These are phyloP conservation scores for Montipora capitata DNA, from an alignment of 92 coral and sea anemone genomes.

Conservation along the genomic window DNA sequence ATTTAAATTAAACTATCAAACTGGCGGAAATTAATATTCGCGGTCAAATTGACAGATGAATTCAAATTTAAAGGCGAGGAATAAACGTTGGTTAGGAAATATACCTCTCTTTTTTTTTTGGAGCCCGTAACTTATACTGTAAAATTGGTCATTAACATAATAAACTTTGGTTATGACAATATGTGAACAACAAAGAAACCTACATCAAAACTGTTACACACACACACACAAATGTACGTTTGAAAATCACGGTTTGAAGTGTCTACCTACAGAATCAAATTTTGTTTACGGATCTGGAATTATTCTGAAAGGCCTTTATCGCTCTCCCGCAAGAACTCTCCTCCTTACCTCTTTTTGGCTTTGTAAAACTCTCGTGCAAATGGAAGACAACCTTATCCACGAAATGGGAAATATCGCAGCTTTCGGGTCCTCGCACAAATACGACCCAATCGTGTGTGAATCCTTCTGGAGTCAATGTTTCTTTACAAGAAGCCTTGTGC, in stretches of 20 bases:
- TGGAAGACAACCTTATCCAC: constrained; percentile 97
- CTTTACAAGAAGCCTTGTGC: constrained; percentile 95
- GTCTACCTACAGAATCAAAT: not conserved
- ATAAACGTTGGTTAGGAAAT: too few relatives aligned
- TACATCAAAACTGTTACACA: constrained; percentile 5
- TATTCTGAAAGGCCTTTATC: not conserved
- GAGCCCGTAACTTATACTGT: not conserved
- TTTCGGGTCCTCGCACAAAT: constrained; percentile 96
- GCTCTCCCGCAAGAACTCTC: not conserved
- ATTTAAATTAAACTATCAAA: not conserved
- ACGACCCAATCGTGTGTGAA: constrained; percentile 97
- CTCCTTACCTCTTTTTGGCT: constrained; percentile 94
- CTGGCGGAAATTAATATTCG: not conserved
- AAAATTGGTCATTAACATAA: constrained; percentile 12
- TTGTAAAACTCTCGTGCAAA: constrained; percentile 95
- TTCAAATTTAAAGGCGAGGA: not conserved
- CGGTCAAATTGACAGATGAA: not conserved
- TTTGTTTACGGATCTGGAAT: not conserved
- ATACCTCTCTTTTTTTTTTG: too few relatives aligned
- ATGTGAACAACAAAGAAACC: constrained; percentile 10
- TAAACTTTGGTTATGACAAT: not conserved
- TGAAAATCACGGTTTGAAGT: constrained; percentile 3
- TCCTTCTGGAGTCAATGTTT: constrained; percentile 89
- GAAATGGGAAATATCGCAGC: constrained; percentile 95
- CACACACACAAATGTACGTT: not conserved